Evolutionary conservation across 2,797 vertebrate genomes (phyloP).

Genomic region (Mallotus villosus): DNA sequence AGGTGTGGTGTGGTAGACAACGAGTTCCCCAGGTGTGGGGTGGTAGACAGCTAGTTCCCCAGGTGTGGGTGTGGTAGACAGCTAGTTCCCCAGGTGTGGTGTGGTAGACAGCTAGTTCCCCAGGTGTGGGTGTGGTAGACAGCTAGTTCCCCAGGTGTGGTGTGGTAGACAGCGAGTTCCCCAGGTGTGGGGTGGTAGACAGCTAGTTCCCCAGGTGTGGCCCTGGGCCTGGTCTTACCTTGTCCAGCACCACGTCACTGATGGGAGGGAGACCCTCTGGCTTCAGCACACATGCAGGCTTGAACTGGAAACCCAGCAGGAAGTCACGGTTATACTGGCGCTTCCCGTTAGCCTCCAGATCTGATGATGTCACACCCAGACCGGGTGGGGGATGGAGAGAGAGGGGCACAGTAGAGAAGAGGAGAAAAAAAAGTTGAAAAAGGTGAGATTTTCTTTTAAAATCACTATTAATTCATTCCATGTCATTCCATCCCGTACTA

Average conservation of each 20-base stretch:
- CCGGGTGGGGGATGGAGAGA: not conserved
- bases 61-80: too few relatives aligned
- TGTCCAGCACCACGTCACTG: constrained; percentile 96
- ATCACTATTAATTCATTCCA: too few relatives aligned
- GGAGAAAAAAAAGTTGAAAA: constrained; percentile 10
- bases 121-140: too few relatives aligned
- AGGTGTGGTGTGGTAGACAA: too few relatives aligned
- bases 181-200: too few relatives aligned
- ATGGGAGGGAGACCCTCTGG: constrained; percentile 95
- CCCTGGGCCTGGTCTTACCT: constrained; percentile 71
- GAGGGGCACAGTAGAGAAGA: not conserved
- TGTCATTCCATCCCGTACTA: not conserved
- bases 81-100: too few relatives aligned
- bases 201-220: too few relatives aligned
- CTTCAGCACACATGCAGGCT: constrained; percentile 92
- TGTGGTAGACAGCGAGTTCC: too few relatives aligned
- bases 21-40: too few relatives aligned
- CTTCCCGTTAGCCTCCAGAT: constrained; percentile 88
- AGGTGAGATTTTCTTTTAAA: not conserved
- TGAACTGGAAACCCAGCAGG: constrained; percentile 94
- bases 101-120: too few relatives aligned
- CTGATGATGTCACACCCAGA: constrained; percentile 45
- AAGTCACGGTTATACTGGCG: constrained; percentile 91
- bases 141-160: too few relatives aligned
- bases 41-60: too few relatives aligned